Conservation (phyloP, 2,888 invertebrate species). For the Zhengitettix transpicula region DNA sequence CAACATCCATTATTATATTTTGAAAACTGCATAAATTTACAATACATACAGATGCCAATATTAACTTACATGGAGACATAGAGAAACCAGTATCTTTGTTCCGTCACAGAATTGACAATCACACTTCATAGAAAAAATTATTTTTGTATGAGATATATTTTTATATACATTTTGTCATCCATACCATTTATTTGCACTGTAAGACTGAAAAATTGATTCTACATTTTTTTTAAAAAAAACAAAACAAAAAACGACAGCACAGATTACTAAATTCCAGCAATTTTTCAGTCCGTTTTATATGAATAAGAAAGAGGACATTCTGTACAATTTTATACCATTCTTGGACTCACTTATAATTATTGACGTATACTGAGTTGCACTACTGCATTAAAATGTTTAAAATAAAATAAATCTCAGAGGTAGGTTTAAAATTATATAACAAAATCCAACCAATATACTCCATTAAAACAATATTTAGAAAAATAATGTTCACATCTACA, state of each 20-base stretch:
- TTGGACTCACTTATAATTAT: constrained; percentile 3
- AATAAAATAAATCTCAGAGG: constrained; percentile 4
- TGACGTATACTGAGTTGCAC: constrained; percentile 8
- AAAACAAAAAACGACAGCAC: background rate
- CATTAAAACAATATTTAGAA: background rate
- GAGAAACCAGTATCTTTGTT: constrained; percentile 4
- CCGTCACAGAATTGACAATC: constrained; percentile 5
- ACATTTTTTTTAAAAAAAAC: background rate
- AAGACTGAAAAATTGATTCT: constrained; percentile 4
- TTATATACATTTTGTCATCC: background rate
- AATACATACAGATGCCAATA: constrained; percentile 11
- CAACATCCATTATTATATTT: constrained; percentile 11
- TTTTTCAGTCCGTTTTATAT: constrained; percentile 5
- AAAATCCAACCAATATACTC: background rate
- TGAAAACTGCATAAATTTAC: constrained; percentile 10
- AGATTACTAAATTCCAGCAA: background rate
- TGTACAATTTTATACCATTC: background rate
- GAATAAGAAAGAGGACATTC: constrained; percentile 5
- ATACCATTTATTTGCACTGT: background rate
- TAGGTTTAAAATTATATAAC: constrained; percentile 1
- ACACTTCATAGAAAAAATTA: constrained; percentile 4
- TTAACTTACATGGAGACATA: constrained; percentile 8
- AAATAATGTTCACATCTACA: constrained; percentile 3
- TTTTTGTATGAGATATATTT: constrained; percentile 2
- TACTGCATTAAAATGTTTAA: constrained; percentile 6